Base-by-base conservation (phyloP, 2,888 invertebrate genomes). In the Mimumesa dahlbomi region DNA sequence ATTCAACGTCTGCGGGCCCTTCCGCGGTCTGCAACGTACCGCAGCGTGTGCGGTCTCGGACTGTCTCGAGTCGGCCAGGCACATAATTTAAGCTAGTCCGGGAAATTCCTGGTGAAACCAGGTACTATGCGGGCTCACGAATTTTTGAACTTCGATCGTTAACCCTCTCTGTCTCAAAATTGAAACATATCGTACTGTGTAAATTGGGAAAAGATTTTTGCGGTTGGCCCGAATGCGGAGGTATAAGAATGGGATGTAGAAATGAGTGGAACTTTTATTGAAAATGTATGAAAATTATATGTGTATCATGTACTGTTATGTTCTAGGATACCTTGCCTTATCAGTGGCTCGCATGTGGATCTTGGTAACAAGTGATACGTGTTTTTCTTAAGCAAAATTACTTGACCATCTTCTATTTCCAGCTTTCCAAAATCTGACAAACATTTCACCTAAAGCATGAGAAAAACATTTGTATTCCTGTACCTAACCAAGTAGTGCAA, bases 361-460 rank as follows among this genome's bases (percentile, higher is more conserved):
- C 97, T 93, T 1, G 97, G 96, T 65, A 98, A 90, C 85, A 96
- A 95, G 90, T 98, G 97, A 89, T 97, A 94, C 75, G 96, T 97
- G 86, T 98, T 96, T 89, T 96, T 96, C 88, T 96, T 97, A 16
- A 99, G 91, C 75, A 95, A 92, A 18, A 99, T 93, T 3, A 95
- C 93, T 85, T 96, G 95, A n/a, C 98, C 99, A 90, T 97, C 96
- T 82, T 96, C 97, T 7, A 98, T 91, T 89, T 98, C 98, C 82
- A 97, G 93, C 87, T 96, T 97, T 0, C 99, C 99, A 90, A 97
- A 97, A 89, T 99, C 97, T 45, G 93, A 91, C 45, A 97, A 86
- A 87, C 98, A 98, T 13, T 96, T 91, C 1, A 93, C 93, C 92
- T 93, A 73, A n/a, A 73, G 71, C 34, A 45, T 6, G 19, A 0